Conservation (phyloP, 30 jellyfish, hydroid and myxozoan genomes). For the Nemopilema nomurai region DNA sequence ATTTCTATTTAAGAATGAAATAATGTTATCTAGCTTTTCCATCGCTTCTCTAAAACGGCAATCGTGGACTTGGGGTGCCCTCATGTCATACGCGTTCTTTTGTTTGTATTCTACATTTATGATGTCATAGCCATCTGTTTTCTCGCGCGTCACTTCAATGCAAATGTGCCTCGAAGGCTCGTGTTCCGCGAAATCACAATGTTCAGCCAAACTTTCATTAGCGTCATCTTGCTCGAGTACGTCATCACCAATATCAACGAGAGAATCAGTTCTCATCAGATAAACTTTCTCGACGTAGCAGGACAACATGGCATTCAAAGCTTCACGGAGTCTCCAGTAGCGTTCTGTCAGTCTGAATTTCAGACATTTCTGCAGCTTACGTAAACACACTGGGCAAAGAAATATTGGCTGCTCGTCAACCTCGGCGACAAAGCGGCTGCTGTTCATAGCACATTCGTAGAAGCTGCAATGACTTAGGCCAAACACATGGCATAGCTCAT, state of each 20-base stretch:
- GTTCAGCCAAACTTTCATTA: neutral
- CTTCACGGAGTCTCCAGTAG: slow-evolving; percentile 48
- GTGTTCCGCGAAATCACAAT: neutral
- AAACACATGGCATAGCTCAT: slow-evolving; percentile 84
- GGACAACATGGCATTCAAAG: slow-evolving; percentile 32
- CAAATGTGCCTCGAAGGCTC: slow-evolving; percentile 57
- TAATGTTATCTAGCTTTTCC: slow-evolving; percentile 38
- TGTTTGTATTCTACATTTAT: slow-evolving; percentile 58
- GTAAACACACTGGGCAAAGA: slow-evolving; percentile 95
- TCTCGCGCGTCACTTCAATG: slow-evolving; percentile 64
- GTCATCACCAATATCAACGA: slow-evolving; percentile 3
- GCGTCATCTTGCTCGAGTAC: neutral
- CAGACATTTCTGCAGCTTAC: slow-evolving; percentile 79
- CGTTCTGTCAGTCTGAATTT: slow-evolving; percentile 64
- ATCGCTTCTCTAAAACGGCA: slow-evolving; percentile 47
- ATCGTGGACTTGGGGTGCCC: slow-evolving; percentile 23
- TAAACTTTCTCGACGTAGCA: slow-evolving; percentile 41
- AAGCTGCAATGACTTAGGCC: slow-evolving; percentile 91
- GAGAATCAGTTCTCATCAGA: slow-evolving; percentile 5
- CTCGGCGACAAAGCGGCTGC: slow-evolving; percentile 50
- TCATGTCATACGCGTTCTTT: neutral
- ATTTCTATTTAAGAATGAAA: slow-evolving; percentile 40
- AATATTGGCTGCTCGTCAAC: slow-evolving; percentile 87
- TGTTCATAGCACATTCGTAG: slow-evolving; percentile 85
- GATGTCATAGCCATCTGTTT: slow-evolving; percentile 55